Percentiles rank a stretch among this genome's conserved stretches.
Evolutionary conservation across 2,797 vertebrate species (phyloP).

Genomic region (Lycodopsis pacificus): DNA sequence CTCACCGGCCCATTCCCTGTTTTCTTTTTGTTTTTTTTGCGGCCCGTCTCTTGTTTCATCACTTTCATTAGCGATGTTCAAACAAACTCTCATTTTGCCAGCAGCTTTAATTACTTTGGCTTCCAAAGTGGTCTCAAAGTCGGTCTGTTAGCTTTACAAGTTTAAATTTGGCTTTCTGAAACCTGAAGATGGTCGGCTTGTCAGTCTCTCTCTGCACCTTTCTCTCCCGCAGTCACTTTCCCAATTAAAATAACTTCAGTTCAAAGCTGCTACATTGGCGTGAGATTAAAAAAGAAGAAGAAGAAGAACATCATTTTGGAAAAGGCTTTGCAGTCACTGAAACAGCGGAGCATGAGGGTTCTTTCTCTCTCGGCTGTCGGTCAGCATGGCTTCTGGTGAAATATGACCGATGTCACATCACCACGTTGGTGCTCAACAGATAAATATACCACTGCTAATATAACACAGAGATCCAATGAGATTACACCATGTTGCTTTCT

Average conservation of each 20-base stretch:
- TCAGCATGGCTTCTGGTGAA: background rate
- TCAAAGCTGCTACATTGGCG: conserved; percentile 11
- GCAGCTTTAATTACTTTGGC: conserved; percentile 33
- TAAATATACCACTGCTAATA: too few species aligned
- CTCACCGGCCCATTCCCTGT: background rate
- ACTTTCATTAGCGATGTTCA: conserved; percentile 25
- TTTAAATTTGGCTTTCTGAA: conserved; percentile 5
- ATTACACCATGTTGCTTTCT: too few species aligned
- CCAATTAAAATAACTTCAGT: conserved; percentile 20
- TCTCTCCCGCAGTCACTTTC: conserved; percentile 6
- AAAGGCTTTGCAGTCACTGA: conserved; percentile 8
- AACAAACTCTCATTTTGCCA: conserved; percentile 23
- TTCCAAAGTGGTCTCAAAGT: conserved; percentile 3
- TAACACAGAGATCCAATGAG: too few species aligned
- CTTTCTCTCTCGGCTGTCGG: conserved; percentile 7
- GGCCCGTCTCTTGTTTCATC: conserved; percentile 32
- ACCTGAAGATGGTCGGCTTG: conserved; percentile 1
- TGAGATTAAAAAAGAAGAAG: background rate
- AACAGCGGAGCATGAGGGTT: background rate
- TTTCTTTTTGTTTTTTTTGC: background rate
- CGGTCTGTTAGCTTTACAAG: conserved; percentile 7
- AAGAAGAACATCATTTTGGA: background rate
- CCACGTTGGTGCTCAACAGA: background rate
- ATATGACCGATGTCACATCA: conserved; percentile 7
- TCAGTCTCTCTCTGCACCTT: conserved; percentile 1